A percentile compares a stretch with the other conserved stretches of the same genome.
These are phyloP conservation scores for Lepidocolaptes lacrymiger DNA, from an alignment of 2,797 vertebrate genomes.

Conservation along the genomic window DNA sequence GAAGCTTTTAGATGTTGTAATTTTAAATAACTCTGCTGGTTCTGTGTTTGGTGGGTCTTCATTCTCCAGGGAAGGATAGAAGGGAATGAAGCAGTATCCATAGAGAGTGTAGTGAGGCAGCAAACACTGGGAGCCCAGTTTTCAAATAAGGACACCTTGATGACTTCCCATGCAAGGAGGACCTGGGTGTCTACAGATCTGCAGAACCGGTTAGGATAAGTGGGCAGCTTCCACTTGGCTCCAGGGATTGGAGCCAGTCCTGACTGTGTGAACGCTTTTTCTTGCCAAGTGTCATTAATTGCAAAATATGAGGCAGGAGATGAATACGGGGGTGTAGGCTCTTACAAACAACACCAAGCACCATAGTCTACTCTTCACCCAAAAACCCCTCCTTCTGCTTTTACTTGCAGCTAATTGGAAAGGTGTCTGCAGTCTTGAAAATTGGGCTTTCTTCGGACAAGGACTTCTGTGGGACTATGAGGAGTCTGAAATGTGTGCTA, in stretches of 20 bases:
- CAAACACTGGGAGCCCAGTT: neutral
- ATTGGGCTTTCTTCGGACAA: neutral
- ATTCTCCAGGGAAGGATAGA: neutral
- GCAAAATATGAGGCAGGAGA: neutral
- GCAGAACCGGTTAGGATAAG: neutral
- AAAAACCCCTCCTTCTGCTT: neutral
- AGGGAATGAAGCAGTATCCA: rapidly evolving
- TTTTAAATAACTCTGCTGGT: neutral
- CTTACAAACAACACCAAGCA: neutral
- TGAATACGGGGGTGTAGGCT: neutral
- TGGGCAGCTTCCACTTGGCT: neutral
- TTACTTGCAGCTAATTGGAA: neutral
- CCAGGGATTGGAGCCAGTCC: neutral
- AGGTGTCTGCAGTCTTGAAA: constrained; percentile 47
- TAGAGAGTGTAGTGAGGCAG: neutral
- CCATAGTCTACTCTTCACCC: neutral
- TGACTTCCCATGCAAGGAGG: neutral
- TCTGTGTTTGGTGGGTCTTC: neutral
- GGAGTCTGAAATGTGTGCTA: constrained; percentile 28
- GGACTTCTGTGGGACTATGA: neutral
- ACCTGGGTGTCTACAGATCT: neutral
- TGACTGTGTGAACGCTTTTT: neutral
- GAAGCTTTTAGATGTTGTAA: neutral
- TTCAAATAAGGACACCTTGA: neutral
- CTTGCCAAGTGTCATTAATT: neutral